Percentiles rank a stretch among this genome's conserved stretches.
Conservation (phyloP, 2,888 invertebrate species). For the Seira ritae region DNA sequence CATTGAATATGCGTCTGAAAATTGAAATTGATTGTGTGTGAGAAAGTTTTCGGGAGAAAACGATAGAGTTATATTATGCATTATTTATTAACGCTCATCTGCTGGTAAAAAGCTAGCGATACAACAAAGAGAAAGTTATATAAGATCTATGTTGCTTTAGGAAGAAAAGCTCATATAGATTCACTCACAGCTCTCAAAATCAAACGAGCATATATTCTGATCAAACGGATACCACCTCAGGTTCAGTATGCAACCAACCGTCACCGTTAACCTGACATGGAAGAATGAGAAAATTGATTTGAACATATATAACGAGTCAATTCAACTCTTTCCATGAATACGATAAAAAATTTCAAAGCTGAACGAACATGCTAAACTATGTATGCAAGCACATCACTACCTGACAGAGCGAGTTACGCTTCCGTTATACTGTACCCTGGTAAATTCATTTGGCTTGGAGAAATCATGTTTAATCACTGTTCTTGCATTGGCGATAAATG, state of each 20-base stretch:
- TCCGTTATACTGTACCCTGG: constrained; percentile 54
- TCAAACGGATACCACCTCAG: constrained; percentile 98
- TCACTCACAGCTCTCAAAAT: constrained; percentile 98
- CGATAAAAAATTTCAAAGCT: background rate
- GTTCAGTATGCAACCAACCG: constrained; percentile 97
- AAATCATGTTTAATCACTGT: constrained; percentile 40
- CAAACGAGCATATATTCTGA: constrained; percentile 94
- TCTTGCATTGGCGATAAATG: constrained; percentile 62
- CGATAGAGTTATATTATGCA: background rate
- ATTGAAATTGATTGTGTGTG: constrained; percentile 14
- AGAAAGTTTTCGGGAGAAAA: background rate
- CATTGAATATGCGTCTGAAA: constrained; percentile 5
- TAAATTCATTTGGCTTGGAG: constrained; percentile 53
- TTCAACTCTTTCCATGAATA: background rate
- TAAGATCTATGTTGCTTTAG: background rate
- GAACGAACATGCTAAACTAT: too few species aligned
- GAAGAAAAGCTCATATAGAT: background rate
- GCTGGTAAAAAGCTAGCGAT: background rate
- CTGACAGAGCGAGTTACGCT: constrained; percentile 50
- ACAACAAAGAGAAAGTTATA: background rate
- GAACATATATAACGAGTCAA: too few species aligned
- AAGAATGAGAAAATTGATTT: too few species aligned
- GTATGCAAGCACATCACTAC: constrained; percentile 20
- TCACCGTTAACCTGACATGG: constrained; percentile 88
- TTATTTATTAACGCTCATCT: background rate